Conservation (phyloP, 2,113 vertebrate genomes). For the Psephotus haematonotus region DNA sequence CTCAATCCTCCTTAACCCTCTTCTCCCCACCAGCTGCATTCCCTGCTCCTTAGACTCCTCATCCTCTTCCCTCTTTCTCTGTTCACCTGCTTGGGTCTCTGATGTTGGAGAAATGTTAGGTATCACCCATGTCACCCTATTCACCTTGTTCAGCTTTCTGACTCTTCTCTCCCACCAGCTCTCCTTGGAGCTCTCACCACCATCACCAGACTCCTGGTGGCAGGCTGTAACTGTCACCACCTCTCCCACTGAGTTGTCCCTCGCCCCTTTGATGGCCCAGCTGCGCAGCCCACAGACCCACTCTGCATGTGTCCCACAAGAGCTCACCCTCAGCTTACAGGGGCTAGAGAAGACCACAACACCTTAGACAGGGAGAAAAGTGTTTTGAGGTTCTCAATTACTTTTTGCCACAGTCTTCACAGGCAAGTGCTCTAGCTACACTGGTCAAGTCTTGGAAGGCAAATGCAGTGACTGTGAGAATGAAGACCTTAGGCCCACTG, state of each 20-base stretch:
- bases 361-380: neutral
- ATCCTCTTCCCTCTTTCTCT: neutral
- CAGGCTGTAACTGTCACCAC: neutral
- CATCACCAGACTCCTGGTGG: neutral
- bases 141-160: neutral
- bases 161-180: neutral
- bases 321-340: neutral
- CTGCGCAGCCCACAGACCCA: neutral
- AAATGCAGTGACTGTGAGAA: neutral
- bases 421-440: neutral
- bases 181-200: neutral
- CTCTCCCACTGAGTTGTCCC: neutral
- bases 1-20: neutral
- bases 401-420: neutral
- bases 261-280: neutral
- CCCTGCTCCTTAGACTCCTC: neutral
- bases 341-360: neutral
- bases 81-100: neutral
- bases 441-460: neutral
- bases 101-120: neutral
- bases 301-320: neutral
- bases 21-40: neutral
- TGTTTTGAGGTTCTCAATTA: neutral
- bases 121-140: accelerated
- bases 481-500: neutral